Conservation (phyloP, 2,888 invertebrate genomes). For the Cloeon dipterum region DNA sequence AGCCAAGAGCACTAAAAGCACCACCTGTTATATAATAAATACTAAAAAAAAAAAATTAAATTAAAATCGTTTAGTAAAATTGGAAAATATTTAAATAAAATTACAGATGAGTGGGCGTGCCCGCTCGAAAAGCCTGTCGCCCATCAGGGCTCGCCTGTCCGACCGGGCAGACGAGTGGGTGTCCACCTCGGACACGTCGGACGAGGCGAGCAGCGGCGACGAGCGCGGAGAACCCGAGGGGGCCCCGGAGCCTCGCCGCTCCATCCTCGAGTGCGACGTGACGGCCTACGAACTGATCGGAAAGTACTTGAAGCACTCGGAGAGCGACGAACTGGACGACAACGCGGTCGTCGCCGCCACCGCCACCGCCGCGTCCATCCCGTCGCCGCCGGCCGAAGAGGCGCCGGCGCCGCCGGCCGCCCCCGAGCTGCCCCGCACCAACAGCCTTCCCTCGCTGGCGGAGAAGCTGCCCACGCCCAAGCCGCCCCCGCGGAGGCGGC, state of each 20-base stretch:
- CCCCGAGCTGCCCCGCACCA: constrained; percentile 2
- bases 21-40: too few relatives aligned
- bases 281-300: constrained; percentile 66
- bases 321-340: constrained; percentile 23
- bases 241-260: constrained; percentile 24
- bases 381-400: not conserved
- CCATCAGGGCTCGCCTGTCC: constrained; percentile 1
- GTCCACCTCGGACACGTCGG: constrained; percentile 15
- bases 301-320: constrained; percentile 14
- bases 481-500: constrained; percentile 6
- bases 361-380: constrained; percentile 6
- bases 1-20: too few relatives aligned
- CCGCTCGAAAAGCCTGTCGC: constrained; percentile 2
- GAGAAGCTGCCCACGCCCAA: constrained; percentile 5
- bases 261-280: constrained; percentile 61
- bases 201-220: constrained; percentile 22
- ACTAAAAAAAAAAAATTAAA: too few relatives aligned
- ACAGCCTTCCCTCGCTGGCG: constrained; percentile 2
- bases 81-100: too few relatives aligned
- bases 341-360: constrained; percentile 14
- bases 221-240: constrained; percentile 14
- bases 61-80: too few relatives aligned
- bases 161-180: not conserved
- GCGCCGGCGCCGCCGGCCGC: not conserved
- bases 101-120: not conserved